Conservation (phyloP, 2,888 invertebrate genomes). For the Notodonta dromedarius region DNA sequence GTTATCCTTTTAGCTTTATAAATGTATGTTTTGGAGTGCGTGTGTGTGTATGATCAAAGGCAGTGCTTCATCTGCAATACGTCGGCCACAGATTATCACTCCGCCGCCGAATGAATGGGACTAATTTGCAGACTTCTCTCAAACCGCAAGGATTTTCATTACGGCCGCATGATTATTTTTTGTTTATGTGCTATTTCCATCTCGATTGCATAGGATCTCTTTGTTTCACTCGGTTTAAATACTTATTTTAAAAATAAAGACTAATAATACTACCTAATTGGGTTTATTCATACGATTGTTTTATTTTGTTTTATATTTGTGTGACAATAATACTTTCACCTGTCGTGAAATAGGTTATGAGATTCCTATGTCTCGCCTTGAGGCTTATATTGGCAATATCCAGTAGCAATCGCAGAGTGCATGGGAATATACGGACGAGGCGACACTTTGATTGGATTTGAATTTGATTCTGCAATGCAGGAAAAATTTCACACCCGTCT, state of each 20-base stretch:
- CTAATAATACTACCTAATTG: no score
- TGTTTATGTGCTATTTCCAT: slow-evolving; percentile 25
- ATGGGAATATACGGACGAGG: slow-evolving; percentile 48
- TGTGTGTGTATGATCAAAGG: slow-evolving; percentile 9
- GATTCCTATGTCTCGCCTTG: slow-evolving; percentile 52
- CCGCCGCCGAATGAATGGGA: slow-evolving; percentile 46
- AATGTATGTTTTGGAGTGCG: no score
- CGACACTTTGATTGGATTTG: slow-evolving; percentile 58
- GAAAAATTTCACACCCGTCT: slow-evolving; percentile 15
- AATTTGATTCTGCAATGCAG: slow-evolving; percentile 47
- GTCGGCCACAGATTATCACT: slow-evolving; percentile 51
- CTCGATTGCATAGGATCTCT: slow-evolving; percentile 10
- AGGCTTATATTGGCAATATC: slow-evolving; percentile 64
- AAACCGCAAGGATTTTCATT: slow-evolving; percentile 41
- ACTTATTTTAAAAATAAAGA: no score
- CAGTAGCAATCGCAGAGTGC: slow-evolving; percentile 53
- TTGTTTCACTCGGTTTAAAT: no score
- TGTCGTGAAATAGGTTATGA: slow-evolving; percentile 46
- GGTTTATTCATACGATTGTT: no score
- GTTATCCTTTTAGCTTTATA: no score
- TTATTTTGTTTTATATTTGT: no score
- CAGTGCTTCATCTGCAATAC: slow-evolving; percentile 43
- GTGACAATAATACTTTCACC: slow-evolving; percentile 18
- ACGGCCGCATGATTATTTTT: slow-evolving; percentile 30
- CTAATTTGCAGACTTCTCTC: slow-evolving; percentile 50